Base-by-base conservation (phyloP, 1,140 invertebrate species). In the Drosophila novamexicana region DNA sequence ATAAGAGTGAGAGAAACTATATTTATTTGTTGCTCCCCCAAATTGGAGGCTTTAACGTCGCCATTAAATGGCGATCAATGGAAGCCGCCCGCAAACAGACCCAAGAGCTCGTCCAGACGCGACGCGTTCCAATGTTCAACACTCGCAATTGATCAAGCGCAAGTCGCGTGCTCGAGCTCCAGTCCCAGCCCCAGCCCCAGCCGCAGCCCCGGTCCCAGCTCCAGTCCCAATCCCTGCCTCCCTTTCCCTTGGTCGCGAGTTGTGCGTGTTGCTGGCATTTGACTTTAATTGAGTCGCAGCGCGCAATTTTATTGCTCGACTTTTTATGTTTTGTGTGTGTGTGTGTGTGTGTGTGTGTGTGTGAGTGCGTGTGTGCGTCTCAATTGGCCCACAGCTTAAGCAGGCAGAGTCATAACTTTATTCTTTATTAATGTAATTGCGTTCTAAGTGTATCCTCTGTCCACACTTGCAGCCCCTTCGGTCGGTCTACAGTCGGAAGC, bases 211-310 rank as follows among this genome's bases (percentile, higher is more conserved):
- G 0, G 22, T 5, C 3, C 22, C 53, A n/a, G 37, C 50, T 40
- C 14, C 37, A 36, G 14, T 5, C 22, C 22, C 22, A 29, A 29
- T 29, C 22, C 4, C 22, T 29, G 9, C 3, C 16, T 14, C 14
- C 39, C 40, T 9, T 36, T 1, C 8, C 36, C 14, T 9, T 10
- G 1, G 14, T 2, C 7, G 16, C 42, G 10, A 18, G 37, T 42
- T 68, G 63, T 88, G 83, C 83, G 83, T 88, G 83, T 62, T 70
- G 52, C 62, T 76, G 50, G 37, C 83, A 83, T 77, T 88, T 83
- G 82, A 79, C 79, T 90, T 86, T 84, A 90, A 90, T 90, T 90
- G 80, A 90, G 77, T 83, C 75, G 81, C 79, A 69, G 69, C 77
- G 68, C 62, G 67, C 65, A 64, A 72, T 83, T 89, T 89, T 84